Evolutionary conservation across 2,797 vertebrate genomes (phyloP), one percentile per base, ranked within the genome.

Genomic region (Scolopax bukidnonensis): DNA sequence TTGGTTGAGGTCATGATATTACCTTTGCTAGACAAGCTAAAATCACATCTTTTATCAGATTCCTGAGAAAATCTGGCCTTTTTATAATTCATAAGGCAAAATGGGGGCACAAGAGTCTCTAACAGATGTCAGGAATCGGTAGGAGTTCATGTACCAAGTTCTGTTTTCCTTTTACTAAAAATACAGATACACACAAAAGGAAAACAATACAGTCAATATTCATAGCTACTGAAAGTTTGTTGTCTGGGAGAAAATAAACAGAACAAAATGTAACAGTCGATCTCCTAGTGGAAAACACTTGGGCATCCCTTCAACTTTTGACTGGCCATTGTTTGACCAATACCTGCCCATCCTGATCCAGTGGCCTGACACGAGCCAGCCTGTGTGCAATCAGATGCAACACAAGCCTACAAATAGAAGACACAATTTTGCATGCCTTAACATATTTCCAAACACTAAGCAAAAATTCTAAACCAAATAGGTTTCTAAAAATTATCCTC

Each of bases 41-140:
- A 95, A 92, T 60, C 70, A 20, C 30, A 56, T 59, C 81, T 95
- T 92, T 65, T 81, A 87, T 28, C 65, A 27, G 40, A 90, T 57
- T 59, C 90, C 41, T 23, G 48, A 84, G 30, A 79, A 75, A 84
- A 94, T 53, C 32, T 41, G 53, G 32, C 54, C 45, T 80, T 86
- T 83, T 84, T 90, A 60, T 81, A 87, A 84, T 47, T 85, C 43
- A 77, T 63, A 81, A 60, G 59, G 51, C 60, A 92, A 93, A 94
- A 78, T 0, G 25, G 45, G 69, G 75, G n/a, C n/a, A 89, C 51
- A 87, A 84, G 38, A 75, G 40, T 50, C 33, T 76, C 69, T 61
- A 24, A 33, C 27, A 57, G 30, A 57, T n/a, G 65, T 61, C 50
- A 90, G 32, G 56, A 89, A 80, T 2, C 80, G 23, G 30, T 38